These are phyloP conservation scores for Drosophila mimetica DNA, from an alignment of 2,888 invertebrate genomes.

Conservation along the genomic window DNA sequence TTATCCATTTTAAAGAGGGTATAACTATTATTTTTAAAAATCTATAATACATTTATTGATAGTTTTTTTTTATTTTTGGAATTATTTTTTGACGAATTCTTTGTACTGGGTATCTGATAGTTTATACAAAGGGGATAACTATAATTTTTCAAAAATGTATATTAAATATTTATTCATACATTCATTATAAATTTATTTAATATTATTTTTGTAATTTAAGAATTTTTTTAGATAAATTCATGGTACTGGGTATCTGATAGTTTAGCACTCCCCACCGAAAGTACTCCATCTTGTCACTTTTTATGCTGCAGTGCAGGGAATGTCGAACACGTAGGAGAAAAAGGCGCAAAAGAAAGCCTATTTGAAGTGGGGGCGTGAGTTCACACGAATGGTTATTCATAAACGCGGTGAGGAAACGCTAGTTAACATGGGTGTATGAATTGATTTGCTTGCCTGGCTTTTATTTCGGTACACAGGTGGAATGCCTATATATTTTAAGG, in stretches of 20 bases:
- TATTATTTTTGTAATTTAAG: not conserved
- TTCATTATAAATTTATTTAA: not conserved
- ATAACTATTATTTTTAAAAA: not conserved
- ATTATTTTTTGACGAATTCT: not conserved
- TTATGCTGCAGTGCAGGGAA: conserved; percentile 35
- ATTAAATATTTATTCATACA: not conserved
- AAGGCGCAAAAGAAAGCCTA: conserved; percentile 23
- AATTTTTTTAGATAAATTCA: not conserved
- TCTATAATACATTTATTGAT: not conserved
- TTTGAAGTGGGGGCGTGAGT: conserved; percentile 21
- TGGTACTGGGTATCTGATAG: conserved; percentile 1
- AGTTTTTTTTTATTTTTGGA: not conserved
- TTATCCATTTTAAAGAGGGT: not conserved
- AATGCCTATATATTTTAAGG: not conserved
- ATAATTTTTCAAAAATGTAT: too few relatives aligned
- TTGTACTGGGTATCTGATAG: conserved; percentile 2
- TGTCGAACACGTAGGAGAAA: conserved; percentile 34
- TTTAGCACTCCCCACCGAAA: not conserved
- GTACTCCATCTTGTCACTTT: not conserved
- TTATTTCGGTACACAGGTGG: not conserved
- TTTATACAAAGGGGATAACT: too few relatives aligned
- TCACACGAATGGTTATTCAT: conserved; percentile 18
- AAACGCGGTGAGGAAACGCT: conserved; percentile 16
- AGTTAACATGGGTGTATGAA: conserved; percentile 2
- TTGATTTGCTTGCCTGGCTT: conserved; percentile 10